Percentiles rank a stretch among this genome's conserved stretches.
Conservation (phyloP, 2,113 vertebrate genomes). For the Lagenorhynchus albirostris region DNA sequence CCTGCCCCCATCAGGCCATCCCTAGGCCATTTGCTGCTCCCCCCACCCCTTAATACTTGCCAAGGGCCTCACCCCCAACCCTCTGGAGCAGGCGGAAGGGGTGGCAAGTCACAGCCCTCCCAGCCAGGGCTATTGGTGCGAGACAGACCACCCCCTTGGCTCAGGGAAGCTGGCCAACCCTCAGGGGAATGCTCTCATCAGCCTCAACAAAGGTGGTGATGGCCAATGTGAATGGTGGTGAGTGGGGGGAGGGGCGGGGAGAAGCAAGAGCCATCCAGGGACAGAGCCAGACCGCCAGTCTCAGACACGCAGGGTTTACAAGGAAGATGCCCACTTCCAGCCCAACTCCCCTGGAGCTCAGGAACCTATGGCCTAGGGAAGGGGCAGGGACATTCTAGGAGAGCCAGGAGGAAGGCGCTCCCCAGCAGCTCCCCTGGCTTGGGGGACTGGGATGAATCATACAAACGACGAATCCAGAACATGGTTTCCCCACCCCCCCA, state of each 20-base stretch:
- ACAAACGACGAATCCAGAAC: neutral
- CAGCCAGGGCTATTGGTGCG: neutral
- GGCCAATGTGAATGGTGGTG: neutral
- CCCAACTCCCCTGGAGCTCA: neutral
- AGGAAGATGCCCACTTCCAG: neutral
- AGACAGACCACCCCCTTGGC: neutral
- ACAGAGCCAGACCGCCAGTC: neutral
- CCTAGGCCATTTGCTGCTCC: neutral
- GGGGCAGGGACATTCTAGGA: neutral
- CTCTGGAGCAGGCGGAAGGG: neutral
- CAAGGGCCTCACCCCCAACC: neutral
- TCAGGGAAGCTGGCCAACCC: neutral
- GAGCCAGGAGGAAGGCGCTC: neutral
- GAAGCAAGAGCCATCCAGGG: neutral
- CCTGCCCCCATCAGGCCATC: slow-evolving; percentile 48
- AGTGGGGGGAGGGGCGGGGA: neutral
- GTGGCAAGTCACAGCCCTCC: neutral
- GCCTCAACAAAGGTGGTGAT: neutral
- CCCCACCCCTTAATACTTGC: neutral
- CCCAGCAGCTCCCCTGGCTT: neutral
- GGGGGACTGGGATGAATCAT: slow-evolving; percentile 22
- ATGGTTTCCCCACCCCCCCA: too few relatives aligned
- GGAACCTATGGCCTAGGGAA: neutral
- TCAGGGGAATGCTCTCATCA: neutral
- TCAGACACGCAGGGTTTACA: neutral